These are phyloP conservation scores for Halcyon malimbica DNA, from an alignment of 2,113 vertebrate genomes.

Conservation along the genomic window DNA sequence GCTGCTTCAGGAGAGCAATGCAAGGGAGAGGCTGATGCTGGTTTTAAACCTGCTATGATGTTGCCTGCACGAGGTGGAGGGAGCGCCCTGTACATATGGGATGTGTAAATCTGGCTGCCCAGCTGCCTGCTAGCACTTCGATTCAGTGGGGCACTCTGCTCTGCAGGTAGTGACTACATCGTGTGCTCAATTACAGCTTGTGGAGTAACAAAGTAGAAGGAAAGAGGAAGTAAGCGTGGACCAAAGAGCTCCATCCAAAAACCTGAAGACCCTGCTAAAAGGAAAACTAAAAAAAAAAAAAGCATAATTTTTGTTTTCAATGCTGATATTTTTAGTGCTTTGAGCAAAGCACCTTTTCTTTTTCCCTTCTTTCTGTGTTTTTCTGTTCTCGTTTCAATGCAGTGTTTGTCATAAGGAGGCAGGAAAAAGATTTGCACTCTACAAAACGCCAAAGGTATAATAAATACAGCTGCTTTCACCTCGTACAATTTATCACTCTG, in stretches of 20 bases:
- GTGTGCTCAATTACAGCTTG: not conserved
- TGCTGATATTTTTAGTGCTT: not conserved
- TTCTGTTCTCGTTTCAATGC: not conserved
- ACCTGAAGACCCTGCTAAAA: not conserved
- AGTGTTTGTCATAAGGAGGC: not conserved
- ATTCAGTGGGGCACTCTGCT: not conserved
- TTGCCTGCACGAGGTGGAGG: not conserved
- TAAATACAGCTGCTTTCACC: not conserved
- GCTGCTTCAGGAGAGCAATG: not conserved
- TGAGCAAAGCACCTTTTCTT: not conserved
- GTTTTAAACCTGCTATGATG: not conserved
- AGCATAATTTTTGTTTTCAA: not conserved
- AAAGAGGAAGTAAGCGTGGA: not conserved
- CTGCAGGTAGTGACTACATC: not conserved
- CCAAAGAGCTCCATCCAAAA: not conserved
- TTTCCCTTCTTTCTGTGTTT: not conserved
- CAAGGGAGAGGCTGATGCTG: not conserved
- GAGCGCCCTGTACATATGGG: not conserved
- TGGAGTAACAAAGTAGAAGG: not conserved
- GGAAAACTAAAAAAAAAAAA: not conserved
- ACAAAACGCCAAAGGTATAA: not conserved
- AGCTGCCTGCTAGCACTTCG: not conserved
- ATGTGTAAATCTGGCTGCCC: slow-evolving; percentile 1
- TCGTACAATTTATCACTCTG: not conserved
- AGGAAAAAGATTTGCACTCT: not conserved